Evolutionary conservation across 2,797 vertebrate species (phyloP), one percentile per base, ranked within the genome.

Genomic region (Lepilemur ruficaudatus): DNA sequence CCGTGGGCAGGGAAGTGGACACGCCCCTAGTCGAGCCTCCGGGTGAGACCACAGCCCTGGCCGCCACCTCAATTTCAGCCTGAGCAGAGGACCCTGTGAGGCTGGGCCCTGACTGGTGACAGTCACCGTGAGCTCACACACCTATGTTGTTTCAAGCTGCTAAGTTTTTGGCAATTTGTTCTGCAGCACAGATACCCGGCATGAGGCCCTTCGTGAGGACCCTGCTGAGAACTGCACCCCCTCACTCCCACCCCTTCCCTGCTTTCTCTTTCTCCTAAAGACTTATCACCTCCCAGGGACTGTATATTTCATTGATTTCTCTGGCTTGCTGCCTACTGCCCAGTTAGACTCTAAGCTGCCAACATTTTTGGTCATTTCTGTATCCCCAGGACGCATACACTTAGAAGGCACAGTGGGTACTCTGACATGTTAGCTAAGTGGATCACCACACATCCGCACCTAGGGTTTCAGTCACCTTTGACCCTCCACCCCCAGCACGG

Each of bases 1-100:
- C 43, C 0, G 0, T 0, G 59, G 3, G 28, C 0, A 1, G 43
- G 80, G 80, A n/a, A 2, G 5, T 0, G 0, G 43, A n/a, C 7
- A 57, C 57, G 22, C 38, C 57, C 84, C 55, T 30, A 30, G 57
- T 20, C 2, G 1, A 17, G 65, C 81, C 43, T 70, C 85, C 10
- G 10, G 75, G 20, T 61, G 89, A 48, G 78, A 38, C 78, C 4
- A 1, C 48, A 43, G 48, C 75, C 28, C 48, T 52, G 63, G 85
- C 30, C 0, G 1, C 7, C 13, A 20, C 22, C 76, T 52, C 4
- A 11, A 15, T 28, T 14, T 52, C 55, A 9, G 85, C 30, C 2
- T 6, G 10, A 55, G 78, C 13, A 12, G 32, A 14, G 3, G 57
- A 50, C 11, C 35, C 14, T 9, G 69, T 6, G n/a, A 22, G 28